A percentile compares a stretch with the other conserved stretches of the same genome.
Evolutionary conservation across 2,113 vertebrate genomes (phyloP).

Genomic region (Barnardius zonarius): DNA sequence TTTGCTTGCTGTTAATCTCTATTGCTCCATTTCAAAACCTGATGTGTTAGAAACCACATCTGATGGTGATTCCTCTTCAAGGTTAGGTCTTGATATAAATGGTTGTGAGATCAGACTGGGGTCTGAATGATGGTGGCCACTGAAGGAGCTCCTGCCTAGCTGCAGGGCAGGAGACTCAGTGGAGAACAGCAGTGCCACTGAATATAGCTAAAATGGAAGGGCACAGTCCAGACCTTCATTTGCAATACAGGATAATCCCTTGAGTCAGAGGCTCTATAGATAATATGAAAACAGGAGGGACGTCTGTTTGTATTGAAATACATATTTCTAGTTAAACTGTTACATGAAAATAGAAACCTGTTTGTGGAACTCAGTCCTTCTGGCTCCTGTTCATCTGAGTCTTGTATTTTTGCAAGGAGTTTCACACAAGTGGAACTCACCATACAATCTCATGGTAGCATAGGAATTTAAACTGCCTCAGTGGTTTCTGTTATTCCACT

Average conservation of each 20-base stretch:
- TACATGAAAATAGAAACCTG: not conserved
- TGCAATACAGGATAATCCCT: not conserved
- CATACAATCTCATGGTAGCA: not conserved
- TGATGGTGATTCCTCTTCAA: not conserved
- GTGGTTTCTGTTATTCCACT: not conserved
- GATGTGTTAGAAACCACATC: not conserved
- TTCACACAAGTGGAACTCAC: not conserved
- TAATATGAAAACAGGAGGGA: not conserved
- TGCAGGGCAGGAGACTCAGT: not conserved
- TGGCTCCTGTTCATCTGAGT: not conserved
- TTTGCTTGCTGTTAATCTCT: not conserved
- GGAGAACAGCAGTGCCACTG: not conserved
- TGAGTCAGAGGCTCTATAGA: not conserved
- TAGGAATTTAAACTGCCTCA: not conserved
- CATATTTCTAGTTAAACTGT: not conserved
- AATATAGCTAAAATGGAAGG: not conserved
- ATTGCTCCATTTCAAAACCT: not conserved
- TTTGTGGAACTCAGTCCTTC: not conserved
- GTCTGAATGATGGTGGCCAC: not conserved
- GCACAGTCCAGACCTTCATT: not conserved
- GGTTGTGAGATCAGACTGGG: not conserved
- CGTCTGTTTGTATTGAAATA: not conserved
- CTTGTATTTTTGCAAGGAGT: not conserved
- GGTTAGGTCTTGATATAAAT: not conserved
- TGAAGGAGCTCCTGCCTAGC: not conserved